phyloP scores from a whole-genome alignment of 2,888 invertebrate genomes.

The Drosophila atroscutellata region DNA sequence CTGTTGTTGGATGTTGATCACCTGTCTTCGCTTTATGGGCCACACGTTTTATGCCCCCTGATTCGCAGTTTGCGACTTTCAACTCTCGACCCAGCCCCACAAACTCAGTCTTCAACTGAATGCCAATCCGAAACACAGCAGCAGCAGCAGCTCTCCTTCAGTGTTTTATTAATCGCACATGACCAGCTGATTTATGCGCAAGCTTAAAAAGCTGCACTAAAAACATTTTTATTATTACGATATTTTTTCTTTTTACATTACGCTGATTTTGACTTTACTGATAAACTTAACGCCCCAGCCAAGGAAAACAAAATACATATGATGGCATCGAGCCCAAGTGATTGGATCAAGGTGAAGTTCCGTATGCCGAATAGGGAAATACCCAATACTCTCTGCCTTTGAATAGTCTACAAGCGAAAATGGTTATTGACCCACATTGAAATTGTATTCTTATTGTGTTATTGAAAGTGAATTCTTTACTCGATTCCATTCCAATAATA shows the following conservation, averaged over 20 bases:
- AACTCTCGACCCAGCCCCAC: constrained; percentile 60
- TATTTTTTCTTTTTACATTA: constrained; percentile 43
- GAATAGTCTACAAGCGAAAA: not conserved
- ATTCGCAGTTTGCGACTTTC: constrained; percentile 47
- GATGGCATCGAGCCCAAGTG: constrained; percentile 50
- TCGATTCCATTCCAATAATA: not conserved
- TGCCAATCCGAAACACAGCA: constrained; percentile 17
- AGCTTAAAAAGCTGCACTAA: constrained; percentile 71
- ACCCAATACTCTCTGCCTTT: not conserved
- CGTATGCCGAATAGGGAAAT: not conserved
- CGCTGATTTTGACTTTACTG: constrained; percentile 73
- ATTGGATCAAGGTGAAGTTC: constrained; percentile 42
- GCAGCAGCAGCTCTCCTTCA: constrained; percentile 26
- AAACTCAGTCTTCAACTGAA: constrained; percentile 18
- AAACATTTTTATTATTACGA: constrained; percentile 78
- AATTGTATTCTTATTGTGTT: not conserved
- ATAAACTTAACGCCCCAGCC: constrained; percentile 70
- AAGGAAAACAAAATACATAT: constrained; percentile 37
- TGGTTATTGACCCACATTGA: not conserved
- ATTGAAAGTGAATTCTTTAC: not conserved
- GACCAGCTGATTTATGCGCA: constrained; percentile 78
- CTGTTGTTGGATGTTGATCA: constrained; percentile 60
- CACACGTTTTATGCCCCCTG: constrained; percentile 77
- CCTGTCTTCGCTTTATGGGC: constrained; percentile 77
- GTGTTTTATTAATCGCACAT: constrained; percentile 79